A percentile compares a stretch with the other conserved stretches of the same genome.
phyloP scores from a whole-genome alignment of 2,888 invertebrate species.

The Calameuta pallipes region DNA sequence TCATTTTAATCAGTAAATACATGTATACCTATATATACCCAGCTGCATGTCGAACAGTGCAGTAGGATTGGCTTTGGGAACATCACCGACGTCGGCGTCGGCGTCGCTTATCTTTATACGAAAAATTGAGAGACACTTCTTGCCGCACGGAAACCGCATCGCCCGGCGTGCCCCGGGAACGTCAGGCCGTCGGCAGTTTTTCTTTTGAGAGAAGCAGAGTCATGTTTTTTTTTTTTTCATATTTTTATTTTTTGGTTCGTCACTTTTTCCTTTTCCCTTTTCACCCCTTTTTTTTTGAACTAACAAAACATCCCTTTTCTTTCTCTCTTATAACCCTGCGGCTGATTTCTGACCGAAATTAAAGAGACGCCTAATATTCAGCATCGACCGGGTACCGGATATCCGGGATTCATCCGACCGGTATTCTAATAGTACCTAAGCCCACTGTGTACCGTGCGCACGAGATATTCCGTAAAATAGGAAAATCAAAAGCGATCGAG shows the following conservation, averaged over 20 bases:
- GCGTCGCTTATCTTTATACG: neutral
- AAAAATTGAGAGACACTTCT: neutral
- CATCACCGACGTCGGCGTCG: neutral
- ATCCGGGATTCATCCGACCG: neutral
- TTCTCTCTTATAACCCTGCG: conserved; percentile 10
- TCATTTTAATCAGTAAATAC: neutral
- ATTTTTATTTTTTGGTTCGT: neutral
- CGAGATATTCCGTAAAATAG: neutral
- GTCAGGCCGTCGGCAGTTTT: neutral
- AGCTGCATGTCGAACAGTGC: neutral
- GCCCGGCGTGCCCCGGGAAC: neutral
- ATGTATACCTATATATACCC: neutral
- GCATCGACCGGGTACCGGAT: neutral
- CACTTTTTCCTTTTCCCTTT: neutral
- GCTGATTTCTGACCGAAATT: neutral
- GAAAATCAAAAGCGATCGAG: neutral
- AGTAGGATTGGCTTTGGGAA: neutral
- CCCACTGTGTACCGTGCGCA: neutral
- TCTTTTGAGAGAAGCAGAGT: neutral
- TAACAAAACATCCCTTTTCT: conserved; percentile 4
- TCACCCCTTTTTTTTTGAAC: neutral
- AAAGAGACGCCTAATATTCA: neutral
- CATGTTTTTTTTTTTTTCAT: neutral
- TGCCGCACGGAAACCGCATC: neutral
- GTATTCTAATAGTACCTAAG: neutral